A percentile compares a stretch with the other conserved stretches of the same genome.
These are phyloP conservation scores for Anableps anableps DNA, from an alignment of 2,797 vertebrate genomes.

Conservation along the genomic window DNA sequence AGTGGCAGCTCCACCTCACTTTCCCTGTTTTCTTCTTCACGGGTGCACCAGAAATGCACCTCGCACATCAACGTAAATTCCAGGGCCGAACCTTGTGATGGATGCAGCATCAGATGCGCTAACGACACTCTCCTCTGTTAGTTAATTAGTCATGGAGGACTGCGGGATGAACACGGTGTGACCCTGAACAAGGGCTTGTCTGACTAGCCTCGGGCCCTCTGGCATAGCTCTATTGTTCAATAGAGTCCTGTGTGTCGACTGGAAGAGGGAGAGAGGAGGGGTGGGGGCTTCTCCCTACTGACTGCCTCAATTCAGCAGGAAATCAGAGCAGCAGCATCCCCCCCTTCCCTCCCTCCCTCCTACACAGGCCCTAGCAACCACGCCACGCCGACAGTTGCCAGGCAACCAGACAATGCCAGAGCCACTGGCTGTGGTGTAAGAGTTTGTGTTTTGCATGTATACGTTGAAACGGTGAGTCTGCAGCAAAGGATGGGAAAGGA, in stretches of 20 bases:
- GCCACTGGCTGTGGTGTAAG: constrained; percentile 76
- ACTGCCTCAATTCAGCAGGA: constrained; percentile 82
- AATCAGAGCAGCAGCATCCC: constrained; percentile 79
- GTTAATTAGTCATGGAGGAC: constrained; percentile 83
- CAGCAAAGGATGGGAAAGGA: constrained; percentile 36
- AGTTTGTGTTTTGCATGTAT: constrained; percentile 70
- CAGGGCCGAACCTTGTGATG: constrained; percentile 57
- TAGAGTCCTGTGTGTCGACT: constrained; percentile 78
- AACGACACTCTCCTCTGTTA: constrained; percentile 74
- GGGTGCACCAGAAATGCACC: constrained; percentile 62
- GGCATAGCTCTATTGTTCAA: constrained; percentile 82
- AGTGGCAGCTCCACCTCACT: constrained; percentile 48
- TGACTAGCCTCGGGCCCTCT: constrained; percentile 78
- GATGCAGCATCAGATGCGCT: constrained; percentile 75
- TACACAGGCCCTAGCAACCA: constrained; percentile 80
- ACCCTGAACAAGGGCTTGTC: constrained; percentile 81
- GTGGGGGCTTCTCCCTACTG: constrained; percentile 78
- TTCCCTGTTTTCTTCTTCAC: constrained; percentile 28
- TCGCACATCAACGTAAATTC: constrained; percentile 64
- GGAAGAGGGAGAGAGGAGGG: constrained; percentile 44
- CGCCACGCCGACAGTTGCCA: constrained; percentile 84
- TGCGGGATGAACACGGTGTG: constrained; percentile 77
- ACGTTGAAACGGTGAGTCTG: constrained; percentile 54
- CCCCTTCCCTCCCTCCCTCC: constrained; percentile 57
- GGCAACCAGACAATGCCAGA: constrained; percentile 84